These are phyloP conservation scores for Procapra przewalskii DNA, from an alignment of 2,113 vertebrate species.

Conservation along the genomic window DNA sequence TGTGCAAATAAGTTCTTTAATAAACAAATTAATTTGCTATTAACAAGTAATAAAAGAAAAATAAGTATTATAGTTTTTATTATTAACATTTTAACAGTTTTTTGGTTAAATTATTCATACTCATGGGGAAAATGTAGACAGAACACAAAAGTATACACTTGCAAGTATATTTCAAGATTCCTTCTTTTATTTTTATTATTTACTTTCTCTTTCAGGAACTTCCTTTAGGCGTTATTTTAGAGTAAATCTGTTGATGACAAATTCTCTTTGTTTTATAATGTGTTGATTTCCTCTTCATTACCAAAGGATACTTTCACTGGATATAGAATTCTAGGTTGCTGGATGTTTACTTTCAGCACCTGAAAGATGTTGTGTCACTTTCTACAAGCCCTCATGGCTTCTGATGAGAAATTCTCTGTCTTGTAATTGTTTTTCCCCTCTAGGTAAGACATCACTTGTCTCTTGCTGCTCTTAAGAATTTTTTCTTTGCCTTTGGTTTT, in stretches of 20 bases:
- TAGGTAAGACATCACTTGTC: neutral
- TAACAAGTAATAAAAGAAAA: neutral
- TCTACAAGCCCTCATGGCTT: neutral
- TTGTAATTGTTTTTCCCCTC: neutral
- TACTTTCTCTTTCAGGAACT: neutral
- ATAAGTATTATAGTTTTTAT: neutral
- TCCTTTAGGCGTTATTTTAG: neutral
- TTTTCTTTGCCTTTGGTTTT: constrained; percentile 17
- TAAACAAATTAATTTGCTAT: neutral
- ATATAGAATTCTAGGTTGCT: neutral
- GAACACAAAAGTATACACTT: neutral
- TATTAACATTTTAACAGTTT: neutral
- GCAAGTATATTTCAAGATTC: neutral
- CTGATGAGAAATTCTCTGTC: neutral
- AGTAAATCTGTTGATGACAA: neutral
- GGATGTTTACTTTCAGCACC: neutral
- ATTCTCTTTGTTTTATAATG: neutral
- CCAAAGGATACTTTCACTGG: neutral
- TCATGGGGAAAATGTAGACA: neutral
- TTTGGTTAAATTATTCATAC: neutral
- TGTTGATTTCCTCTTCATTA: neutral
- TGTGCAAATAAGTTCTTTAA: neutral
- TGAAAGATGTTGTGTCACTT: neutral
- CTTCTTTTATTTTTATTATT: neutral
- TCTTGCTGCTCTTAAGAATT: neutral